Evolutionary conservation across 1,140 invertebrate genomes (phyloP), one percentile per base, ranked within the genome.

Genomic region (Akabosia matsudoensis): DNA sequence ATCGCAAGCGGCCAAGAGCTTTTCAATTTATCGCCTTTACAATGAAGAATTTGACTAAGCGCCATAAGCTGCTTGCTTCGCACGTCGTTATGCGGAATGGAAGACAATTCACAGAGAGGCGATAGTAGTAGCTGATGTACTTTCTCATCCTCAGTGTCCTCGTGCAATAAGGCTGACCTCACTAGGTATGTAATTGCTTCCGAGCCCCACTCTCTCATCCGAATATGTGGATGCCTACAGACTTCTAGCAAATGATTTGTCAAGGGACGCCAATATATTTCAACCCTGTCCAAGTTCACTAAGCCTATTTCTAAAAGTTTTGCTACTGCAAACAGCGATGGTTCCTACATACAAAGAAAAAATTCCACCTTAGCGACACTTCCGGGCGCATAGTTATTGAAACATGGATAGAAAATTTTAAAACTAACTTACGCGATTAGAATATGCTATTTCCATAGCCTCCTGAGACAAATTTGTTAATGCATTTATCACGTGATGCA

Each of bases 121-220:
- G 92, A 91, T 64, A 99, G 83, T 13, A 98, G 86, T 73, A 96
- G 88, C 0, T 92, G 91, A 86, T 96, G 93, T 26, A 96, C 86
- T 82, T 92, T 93, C 90, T 94, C 78, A 26, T 79, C 78, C 14
- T 81, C 78, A 2, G 74, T 79, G 30, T 76, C 74, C 61, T 79
- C 76, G 81, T 92, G 91, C 78, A 93, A 91, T 56, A 98, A 87
- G n/a, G 95, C 95, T 0, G 93, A 91, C 86, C 95, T 94, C 0
- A 98, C 95, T 24, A 99, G 86, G 83, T 94, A 95, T 0, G 97
- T 98, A 22, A 99, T 91, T 1, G 97, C 96, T 86, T 98, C 95
- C 0, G 97, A 95, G 4, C 96, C 97, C 96, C 97, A 99, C 85
- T 97, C 95, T 34, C 97, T 87, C 93, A 99, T 96, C 76, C 93